A percentile compares a stretch with the other conserved stretches of the same genome.
These are phyloP conservation scores for Tautogolabrus adspersus DNA, from an alignment of 2,113 vertebrate species.

Conservation along the genomic window DNA sequence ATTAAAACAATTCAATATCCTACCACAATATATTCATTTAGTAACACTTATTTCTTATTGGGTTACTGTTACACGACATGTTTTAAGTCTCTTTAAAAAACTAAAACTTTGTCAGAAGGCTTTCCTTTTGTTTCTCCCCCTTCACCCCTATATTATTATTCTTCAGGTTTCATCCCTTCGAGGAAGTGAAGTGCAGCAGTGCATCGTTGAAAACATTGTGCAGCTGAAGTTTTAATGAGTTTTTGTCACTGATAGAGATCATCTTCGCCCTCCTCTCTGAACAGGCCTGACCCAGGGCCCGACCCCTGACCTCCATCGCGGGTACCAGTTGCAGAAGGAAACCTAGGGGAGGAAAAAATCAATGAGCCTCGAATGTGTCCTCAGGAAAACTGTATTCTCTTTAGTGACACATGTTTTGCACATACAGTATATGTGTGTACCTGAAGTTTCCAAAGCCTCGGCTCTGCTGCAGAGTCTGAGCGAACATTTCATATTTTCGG, in stretches of 20 bases:
- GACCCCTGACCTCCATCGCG: conserved; percentile 66
- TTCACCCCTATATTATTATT: background rate
- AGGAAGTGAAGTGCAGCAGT: background rate
- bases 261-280: conserved; percentile 79
- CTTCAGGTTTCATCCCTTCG: background rate
- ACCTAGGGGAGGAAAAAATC: conserved; percentile 63
- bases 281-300: conserved; percentile 57
- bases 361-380: background rate
- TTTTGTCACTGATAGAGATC: conserved; percentile 84
- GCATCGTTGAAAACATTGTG: background rate
- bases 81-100: background rate
- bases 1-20: background rate
- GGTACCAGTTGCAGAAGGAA: conserved; percentile 78
- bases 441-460: conserved; percentile 99
- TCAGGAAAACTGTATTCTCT: conserved; percentile 83
- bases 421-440: conserved; percentile 74
- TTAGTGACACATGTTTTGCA: background rate
- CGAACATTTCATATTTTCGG: conserved; percentile 99
- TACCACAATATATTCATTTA: background rate
- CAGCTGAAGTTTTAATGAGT: background rate
- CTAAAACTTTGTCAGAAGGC: background rate
- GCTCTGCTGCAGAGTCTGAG: conserved; percentile 99
- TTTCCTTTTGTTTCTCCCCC: background rate
- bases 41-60: background rate
- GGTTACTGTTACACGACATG: background rate